Evolutionary conservation across 2,797 vertebrate species (phyloP), one percentile per base, ranked within the genome.

Genomic region (Enteromius paludinosus): DNA sequence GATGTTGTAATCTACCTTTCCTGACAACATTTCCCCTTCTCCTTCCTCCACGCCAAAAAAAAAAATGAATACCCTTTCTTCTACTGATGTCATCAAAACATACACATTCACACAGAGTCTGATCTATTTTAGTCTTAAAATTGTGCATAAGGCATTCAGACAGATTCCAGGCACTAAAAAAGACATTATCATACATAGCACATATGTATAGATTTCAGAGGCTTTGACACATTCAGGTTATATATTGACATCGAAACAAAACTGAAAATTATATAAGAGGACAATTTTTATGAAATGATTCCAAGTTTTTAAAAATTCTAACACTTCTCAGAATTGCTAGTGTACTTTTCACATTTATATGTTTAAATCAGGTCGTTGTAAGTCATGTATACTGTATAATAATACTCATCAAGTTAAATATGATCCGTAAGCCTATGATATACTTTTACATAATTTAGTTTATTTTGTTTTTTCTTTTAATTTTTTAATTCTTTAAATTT

Each of bases 1-100:
- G 66, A 59, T 70, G 35, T 30, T 23, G 35, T 41, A 38, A 38
- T n/a, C 49, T 59, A 59, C 65, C 11, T n/a, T 70, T 79, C 62
- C 28, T n/a, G 45, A 23, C 38, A 45, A 66, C 62, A 38, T 52
- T 68, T 78, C 4, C 5, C 5, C 2, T 35, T 25, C 35, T 38
- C 4, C 59, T 33, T 54, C 52, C 10, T 28, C 33, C 9, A 79
- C 12, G 23, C 14, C 33, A 54, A 28, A 30, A 30, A 30, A 30
- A 30, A 30, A 59, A 69, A 47, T 69, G 47, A 65, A 65, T 23
- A 54, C 10, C 2, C 23, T 28, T 69, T 20, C 25, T 56, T 14
- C 9, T 1, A 30, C 8, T 30, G 65, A 61, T 7, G 41, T 45
- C 38, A 28, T 59, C 25, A 14, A 20, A 14, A 41, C 62, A 23